phyloP scores from a whole-genome alignment of 1,140 invertebrate species.

The Himalopsyche phryganea region DNA sequence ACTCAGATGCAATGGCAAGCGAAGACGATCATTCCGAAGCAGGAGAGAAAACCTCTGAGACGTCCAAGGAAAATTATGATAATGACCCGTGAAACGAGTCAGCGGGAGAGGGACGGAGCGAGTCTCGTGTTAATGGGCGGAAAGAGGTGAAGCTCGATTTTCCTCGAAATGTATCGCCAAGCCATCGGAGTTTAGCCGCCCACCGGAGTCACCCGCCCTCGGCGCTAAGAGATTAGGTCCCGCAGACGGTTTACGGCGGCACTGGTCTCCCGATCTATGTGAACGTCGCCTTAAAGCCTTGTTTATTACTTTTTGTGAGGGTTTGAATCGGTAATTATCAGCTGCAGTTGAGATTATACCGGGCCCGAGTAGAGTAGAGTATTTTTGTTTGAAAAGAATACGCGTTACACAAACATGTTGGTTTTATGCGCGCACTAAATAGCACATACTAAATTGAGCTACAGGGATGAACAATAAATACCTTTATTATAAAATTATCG shows the following conservation, averaged over 20 bases:
- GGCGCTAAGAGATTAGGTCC: conserved; percentile 29
- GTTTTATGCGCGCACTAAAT: too few relatives aligned
- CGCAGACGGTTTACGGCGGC: conserved; percentile 26
- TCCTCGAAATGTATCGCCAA: conserved; percentile 14
- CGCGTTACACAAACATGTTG: not conserved
- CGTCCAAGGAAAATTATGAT: conserved; percentile 24
- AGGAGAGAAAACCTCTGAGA: conserved; percentile 1
- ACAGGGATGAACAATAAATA: too few relatives aligned
- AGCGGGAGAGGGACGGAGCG: conserved; percentile 2
- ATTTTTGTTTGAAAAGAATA: not conserved
- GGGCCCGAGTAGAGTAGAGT: not conserved
- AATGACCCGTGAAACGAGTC: conserved; percentile 18
- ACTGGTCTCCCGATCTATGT: not conserved
- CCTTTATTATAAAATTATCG: too few relatives aligned
- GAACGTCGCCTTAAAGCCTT: conserved; percentile 6
- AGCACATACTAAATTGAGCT: too few relatives aligned
- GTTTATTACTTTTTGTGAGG: conserved; percentile 19
- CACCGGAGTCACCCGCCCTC: not conserved
- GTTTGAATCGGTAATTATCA: conserved; percentile 15
- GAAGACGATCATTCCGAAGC: not conserved
- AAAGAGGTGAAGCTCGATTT: conserved; percentile 17
- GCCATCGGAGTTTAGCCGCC: conserved; percentile 17
- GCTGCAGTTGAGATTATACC: not conserved
- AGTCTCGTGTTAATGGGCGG: conserved; percentile 3
- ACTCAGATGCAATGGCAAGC: not conserved